Conservation (phyloP, 2,888 invertebrate genomes). For the Empis stercorea region DNA sequence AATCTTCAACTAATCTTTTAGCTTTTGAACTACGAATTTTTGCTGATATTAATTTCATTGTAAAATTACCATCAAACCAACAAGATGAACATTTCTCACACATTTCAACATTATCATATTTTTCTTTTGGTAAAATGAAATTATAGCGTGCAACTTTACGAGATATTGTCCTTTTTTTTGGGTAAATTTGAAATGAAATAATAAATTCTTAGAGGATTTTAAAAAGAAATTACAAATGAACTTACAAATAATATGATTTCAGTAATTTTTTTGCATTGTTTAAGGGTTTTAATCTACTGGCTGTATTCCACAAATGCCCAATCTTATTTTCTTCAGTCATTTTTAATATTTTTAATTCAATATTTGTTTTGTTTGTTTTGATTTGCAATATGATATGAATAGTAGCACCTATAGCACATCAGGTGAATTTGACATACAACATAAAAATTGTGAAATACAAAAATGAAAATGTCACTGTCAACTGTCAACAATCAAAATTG, state of each 20-base stretch:
- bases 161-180: constrained; percentile 1
- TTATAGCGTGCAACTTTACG: constrained; percentile 1
- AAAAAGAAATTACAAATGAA: not conserved
- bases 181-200: not conserved
- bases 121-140: not conserved
- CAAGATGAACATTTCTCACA: constrained; percentile 12
- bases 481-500: too few relatives aligned
- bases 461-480: too few relatives aligned
- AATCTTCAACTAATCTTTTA: constrained; percentile 4
- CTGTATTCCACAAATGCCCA: too few relatives aligned
- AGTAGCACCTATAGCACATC: too few relatives aligned
- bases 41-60: constrained; percentile 2
- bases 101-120: constrained; percentile 7
- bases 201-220: not conserved
- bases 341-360: too few relatives aligned
- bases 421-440: too few relatives aligned
- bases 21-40: not conserved
- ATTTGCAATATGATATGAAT: too few relatives aligned
- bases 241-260: constrained; percentile 12
- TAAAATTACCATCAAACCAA: constrained; percentile 12
- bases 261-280: constrained; percentile 1
- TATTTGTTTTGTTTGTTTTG: too few relatives aligned
- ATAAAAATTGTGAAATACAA: too few relatives aligned
- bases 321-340: too few relatives aligned
- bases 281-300: too few relatives aligned